These are phyloP conservation scores for Metalampra italica DNA, from an alignment of 2,888 invertebrate genomes.

Conservation along the genomic window DNA sequence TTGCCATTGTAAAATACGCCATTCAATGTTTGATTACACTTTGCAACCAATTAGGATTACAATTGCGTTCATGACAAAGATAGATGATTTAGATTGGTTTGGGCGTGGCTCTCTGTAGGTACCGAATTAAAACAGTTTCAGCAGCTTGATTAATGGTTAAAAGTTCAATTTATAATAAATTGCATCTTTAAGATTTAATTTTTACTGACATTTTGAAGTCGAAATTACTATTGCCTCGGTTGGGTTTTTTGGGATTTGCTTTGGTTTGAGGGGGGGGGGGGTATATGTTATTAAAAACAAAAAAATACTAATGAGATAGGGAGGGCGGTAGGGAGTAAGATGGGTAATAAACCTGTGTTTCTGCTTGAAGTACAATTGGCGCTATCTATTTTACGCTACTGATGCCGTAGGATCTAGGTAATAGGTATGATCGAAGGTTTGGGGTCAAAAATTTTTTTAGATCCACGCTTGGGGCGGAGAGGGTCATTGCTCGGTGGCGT, in stretches of 20 bases:
- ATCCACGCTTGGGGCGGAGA: not conserved
- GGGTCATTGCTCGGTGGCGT: constrained; percentile 52
- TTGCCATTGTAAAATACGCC: not conserved
- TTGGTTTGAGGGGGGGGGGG: no score
- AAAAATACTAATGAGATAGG: no score
- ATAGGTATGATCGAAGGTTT: not conserved
- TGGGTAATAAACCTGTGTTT: no score
- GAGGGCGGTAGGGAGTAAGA: no score
- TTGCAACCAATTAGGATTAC: not conserved
- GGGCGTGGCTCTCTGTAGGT: no score
- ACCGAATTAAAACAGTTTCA: not conserved
- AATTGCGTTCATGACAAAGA: not conserved
- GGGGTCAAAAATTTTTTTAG: not conserved
- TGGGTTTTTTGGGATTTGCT: no score
- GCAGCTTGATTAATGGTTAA: not conserved
- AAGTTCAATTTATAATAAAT: not conserved
- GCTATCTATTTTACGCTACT: no score
- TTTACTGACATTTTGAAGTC: no score
- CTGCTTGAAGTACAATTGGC: no score
- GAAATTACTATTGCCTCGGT: no score
- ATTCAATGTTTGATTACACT: not conserved
- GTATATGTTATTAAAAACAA: no score
- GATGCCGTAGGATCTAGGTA: no score
- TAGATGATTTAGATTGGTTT: not conserved
- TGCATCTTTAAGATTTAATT: not conserved